Base-by-base conservation (phyloP, 2,797 vertebrate genomes). In the Pangasius larnaudii region DNA sequence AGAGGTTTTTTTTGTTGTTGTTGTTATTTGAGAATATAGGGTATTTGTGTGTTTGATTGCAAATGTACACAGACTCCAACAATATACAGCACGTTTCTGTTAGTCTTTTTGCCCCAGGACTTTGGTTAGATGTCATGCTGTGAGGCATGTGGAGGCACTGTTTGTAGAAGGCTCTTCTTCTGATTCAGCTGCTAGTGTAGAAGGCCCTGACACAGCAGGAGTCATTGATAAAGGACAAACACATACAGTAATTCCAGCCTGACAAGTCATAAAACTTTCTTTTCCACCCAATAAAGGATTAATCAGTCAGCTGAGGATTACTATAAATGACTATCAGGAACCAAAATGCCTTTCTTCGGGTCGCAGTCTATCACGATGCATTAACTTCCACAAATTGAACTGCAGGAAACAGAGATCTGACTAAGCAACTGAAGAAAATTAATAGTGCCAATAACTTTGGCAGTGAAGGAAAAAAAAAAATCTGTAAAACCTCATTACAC, bases 111-210 rank as follows among this genome's bases (percentile, higher is more conserved):
- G 65, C 84, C 42, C 51, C 84, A 39, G 63, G 95, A 94, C 94
- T 96, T 96, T 85, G 93, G 94, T 91, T 96, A 93, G 96, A 96
- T 90, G 96, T 91, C 91, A 95, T 95, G 85, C 96, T 96, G 94
- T 96, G 95, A 78, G 95, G 87, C 92, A 59, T 53, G 94, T 92
- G 79, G 95, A 94, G 91, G 96, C 91, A 91, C 89, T 93, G 77
- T 90, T 89, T 33, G 85, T 51, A 92, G 95, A 46, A 82, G 24
- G 36, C 58, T 63, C 36, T n/a, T 42, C 79, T 18, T 95, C 91
- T 91, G 95, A 85, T 85, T 89, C 79, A 71, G 84, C 77, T 81
- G 77, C 84, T 79, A 79, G 58, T 51, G 46, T 63, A 1, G 82
- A 51, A 30, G 42, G 67, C 8, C 24, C 91, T 95, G 86, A 81